phyloP scores from a whole-genome alignment of 1,140 invertebrate genomes.

The Hypothenemus hampei region DNA sequence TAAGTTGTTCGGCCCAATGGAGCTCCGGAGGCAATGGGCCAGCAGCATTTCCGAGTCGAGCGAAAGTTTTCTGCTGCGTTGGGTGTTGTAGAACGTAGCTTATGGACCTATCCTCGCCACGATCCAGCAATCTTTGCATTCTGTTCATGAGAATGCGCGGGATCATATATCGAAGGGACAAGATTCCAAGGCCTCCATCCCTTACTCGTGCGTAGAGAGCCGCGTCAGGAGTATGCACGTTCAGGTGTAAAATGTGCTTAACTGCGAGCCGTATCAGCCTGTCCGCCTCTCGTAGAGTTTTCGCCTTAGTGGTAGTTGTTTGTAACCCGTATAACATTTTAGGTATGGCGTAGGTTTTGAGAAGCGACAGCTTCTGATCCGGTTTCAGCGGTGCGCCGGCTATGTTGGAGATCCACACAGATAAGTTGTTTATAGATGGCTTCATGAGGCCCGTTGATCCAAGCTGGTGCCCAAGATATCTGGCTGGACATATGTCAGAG shows the following conservation, averaged over 20 bases:
- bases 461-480: constrained; percentile 31
- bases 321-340: constrained; percentile 27
- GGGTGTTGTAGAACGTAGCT: too few relatives aligned
- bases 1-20: neutral
- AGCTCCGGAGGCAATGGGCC: neutral
- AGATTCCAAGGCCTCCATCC: constrained; percentile 34
- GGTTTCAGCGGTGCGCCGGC: constrained; percentile 36
- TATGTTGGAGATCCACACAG: constrained; percentile 18
- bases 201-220: constrained; percentile 23
- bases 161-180: neutral
- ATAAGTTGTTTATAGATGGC: constrained; percentile 18
- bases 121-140: neutral
- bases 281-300: constrained; percentile 17
- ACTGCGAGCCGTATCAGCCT: constrained; percentile 18
- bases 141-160: neutral
- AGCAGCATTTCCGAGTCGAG: neutral
- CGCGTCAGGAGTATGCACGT: constrained; percentile 16
- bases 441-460: constrained; percentile 17
- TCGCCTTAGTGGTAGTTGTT: constrained; percentile 11
- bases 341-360: constrained; percentile 26
- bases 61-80: too few relatives aligned
- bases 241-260: constrained; percentile 25
- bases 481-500: constrained; percentile 9
- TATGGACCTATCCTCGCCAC: neutral
- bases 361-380: constrained; percentile 32